Conservation (phyloP, 2,797 vertebrate species). For the Danio aesculapii region DNA sequence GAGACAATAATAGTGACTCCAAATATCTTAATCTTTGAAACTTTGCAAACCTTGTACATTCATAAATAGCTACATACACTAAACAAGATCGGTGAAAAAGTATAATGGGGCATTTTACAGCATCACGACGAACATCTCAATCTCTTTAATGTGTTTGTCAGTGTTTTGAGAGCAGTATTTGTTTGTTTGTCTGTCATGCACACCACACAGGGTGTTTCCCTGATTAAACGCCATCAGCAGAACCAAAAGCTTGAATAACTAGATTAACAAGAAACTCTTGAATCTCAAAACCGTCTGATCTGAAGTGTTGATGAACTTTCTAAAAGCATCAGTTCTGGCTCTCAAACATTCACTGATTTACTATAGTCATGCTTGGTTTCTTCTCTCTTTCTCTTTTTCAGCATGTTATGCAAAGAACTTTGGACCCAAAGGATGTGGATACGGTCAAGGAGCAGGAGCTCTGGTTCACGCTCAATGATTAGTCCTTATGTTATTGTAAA, state of each 20-base stretch:
- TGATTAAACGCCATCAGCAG: not conserved
- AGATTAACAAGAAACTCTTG: not conserved
- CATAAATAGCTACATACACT: too few relatives aligned
- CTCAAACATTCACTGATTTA: not conserved
- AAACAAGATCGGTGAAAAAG: too few relatives aligned
- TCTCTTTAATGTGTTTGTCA: not conserved
- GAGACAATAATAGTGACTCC: too few relatives aligned
- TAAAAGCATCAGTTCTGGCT: not conserved
- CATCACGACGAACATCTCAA: not conserved
- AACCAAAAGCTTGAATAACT: not conserved
- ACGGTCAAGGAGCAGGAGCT: slow-evolving; percentile 92
- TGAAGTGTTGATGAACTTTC: not conserved
- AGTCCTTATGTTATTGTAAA: not conserved
- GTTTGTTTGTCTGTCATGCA: not conserved
- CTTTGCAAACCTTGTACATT: too few relatives aligned
- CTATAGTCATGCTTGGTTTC: not conserved
- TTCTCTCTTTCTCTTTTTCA: slow-evolving; percentile 62
- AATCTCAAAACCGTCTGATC: not conserved
- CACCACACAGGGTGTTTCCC: not conserved
- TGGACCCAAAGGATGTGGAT: slow-evolving; percentile 94
- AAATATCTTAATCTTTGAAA: too few relatives aligned
- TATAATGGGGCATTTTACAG: not conserved
- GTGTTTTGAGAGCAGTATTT: not conserved
- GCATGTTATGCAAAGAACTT: slow-evolving; percentile 97
- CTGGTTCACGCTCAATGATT: slow-evolving; percentile 91